These are phyloP conservation scores for Phoxinus dragarum DNA, from an alignment of 2,797 vertebrate species.

Conservation along the genomic window DNA sequence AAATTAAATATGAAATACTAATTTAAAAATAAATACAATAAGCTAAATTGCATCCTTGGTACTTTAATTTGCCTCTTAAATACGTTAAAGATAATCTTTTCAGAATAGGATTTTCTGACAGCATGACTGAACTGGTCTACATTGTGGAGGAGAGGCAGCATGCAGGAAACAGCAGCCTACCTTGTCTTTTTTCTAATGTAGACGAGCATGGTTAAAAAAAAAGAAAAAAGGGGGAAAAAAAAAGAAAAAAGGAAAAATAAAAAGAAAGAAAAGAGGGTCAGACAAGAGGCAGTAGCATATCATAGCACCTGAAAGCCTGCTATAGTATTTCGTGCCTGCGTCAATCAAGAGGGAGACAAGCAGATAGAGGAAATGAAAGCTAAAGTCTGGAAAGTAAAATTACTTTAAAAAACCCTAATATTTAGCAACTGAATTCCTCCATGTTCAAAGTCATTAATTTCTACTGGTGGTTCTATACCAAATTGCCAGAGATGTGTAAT, in stretches of 20 bases:
- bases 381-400: neutral
- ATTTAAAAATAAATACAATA: neutral
- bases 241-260: neutral
- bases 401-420: neutral
- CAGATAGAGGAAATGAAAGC: neutral
- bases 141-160: constrained; percentile 58
- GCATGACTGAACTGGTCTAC: constrained; percentile 34
- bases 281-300: neutral
- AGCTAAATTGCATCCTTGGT: neutral
- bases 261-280: neutral
- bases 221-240: neutral
- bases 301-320: constrained; percentile 3
- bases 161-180: constrained; percentile 78
- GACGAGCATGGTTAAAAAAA: constrained; percentile 67
- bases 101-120: neutral
- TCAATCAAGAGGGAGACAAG: neutral
- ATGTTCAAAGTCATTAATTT: neutral
- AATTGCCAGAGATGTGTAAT: neutral
- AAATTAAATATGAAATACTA: neutral
- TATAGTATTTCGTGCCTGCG: neutral
- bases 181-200: constrained; percentile 86
- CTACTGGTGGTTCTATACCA: neutral
- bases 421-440: neutral
- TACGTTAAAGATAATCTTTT: neutral
- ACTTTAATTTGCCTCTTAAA: constrained; percentile 2